Conservation (phyloP, 2,888 invertebrate species). For the Antitype chi region DNA sequence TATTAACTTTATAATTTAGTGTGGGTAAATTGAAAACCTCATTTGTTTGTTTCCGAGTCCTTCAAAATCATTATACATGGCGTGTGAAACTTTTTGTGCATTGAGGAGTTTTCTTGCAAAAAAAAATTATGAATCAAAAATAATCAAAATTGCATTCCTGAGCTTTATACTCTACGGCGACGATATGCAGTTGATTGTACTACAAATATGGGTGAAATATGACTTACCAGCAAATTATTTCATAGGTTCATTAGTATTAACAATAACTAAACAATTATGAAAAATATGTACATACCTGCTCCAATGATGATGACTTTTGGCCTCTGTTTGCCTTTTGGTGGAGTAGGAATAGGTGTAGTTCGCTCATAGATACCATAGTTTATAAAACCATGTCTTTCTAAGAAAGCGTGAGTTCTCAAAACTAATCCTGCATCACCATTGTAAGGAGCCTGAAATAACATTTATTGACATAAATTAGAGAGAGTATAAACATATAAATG, state of each 20-base stretch:
- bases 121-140: no score
- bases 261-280: background rate
- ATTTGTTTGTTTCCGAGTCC: no score
- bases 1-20: no score
- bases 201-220: background rate
- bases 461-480: background rate
- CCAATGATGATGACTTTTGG: conserved; percentile 93
- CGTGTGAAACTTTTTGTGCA: no score
- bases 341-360: conserved; percentile 92
- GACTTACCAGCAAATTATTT: no score
- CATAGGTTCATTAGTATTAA: background rate
- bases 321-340: conserved; percentile 91
- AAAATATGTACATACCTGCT: conserved; percentile 88
- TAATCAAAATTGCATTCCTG: no score
- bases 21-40: no score
- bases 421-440: conserved; percentile 97
- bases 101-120: no score
- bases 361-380: conserved; percentile 99
- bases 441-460: conserved; percentile 93
- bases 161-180: no score
- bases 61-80: no score
- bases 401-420: conserved; percentile 96
- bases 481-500: background rate
- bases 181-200: background rate
- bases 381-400: conserved; percentile 98